A percentile compares a stretch with the other conserved stretches of the same genome.
Evolutionary conservation across 2,888 invertebrate species (phyloP).

Genomic region (Trissolcus japonicus): DNA sequence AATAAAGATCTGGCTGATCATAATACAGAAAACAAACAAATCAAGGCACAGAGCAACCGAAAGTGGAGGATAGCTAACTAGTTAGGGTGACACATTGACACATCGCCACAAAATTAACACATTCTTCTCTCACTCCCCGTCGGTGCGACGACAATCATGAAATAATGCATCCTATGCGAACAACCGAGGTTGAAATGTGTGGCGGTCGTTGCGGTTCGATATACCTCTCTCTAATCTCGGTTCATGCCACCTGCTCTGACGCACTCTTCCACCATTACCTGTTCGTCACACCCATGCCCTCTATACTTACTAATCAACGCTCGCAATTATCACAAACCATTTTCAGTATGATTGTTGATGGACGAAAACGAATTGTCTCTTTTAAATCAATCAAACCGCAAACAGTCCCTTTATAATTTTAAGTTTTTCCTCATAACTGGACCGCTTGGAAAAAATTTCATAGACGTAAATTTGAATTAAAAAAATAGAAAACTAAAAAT

Average conservation of each 20-base stretch:
- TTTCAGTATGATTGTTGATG: neutral
- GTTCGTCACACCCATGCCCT: conserved; percentile 33
- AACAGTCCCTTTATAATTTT: no score
- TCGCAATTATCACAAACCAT: conserved; percentile 59
- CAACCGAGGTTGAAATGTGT: conserved; percentile 72
- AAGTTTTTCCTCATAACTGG: no score
- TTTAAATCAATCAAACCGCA: no score
- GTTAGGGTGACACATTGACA: conserved; percentile 66
- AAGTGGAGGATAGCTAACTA: conserved; percentile 49
- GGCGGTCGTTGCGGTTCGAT: conserved; percentile 70
- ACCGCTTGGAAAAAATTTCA: no score
- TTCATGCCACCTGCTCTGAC: conserved; percentile 44
- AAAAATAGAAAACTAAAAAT: no score
- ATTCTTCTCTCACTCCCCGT: conserved; percentile 70
- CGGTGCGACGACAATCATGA: conserved; percentile 71
- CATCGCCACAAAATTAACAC: conserved; percentile 72
- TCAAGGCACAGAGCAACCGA: conserved; percentile 8
- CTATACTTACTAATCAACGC: conserved; percentile 56
- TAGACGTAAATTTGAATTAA: no score
- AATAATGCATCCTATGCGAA: conserved; percentile 70
- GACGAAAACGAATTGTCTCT: no score
- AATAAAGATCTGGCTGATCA: no score
- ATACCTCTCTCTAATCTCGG: conserved; percentile 59
- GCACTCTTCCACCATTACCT: conserved; percentile 54
- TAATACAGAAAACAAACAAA: no score